Evolutionary conservation across 2,113 vertebrate genomes (phyloP).

Genomic region (Amia ocellicauda): DNA sequence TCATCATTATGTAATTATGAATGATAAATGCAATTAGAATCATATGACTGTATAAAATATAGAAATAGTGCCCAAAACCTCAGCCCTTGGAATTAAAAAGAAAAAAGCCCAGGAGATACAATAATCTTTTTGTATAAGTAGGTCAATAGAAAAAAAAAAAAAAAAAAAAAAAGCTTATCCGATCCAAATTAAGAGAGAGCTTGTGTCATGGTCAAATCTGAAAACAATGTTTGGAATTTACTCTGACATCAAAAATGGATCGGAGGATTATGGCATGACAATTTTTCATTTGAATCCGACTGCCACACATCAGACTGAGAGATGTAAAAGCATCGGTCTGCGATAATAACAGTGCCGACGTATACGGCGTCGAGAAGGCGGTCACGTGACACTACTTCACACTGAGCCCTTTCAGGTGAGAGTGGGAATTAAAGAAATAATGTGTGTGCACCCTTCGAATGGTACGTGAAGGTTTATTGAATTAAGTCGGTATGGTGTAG

Average conservation of each 20-base stretch:
- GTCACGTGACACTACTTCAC: too few relatives aligned
- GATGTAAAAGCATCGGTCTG: too few relatives aligned
- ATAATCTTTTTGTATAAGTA: constrained; percentile 54
- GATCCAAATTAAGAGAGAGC: constrained; percentile 2
- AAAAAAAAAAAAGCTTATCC: constrained; percentile 4
- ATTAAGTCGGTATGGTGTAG: too few relatives aligned
- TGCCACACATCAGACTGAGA: neutral
- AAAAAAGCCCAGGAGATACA: constrained; percentile 67
- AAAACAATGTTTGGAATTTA: constrained; percentile 9
- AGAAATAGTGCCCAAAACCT: constrained; percentile 57
- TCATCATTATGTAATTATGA: constrained; percentile 7
- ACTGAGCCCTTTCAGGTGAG: too few relatives aligned
- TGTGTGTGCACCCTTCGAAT: too few relatives aligned
- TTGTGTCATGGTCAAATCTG: constrained; percentile 3
- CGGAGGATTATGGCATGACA: neutral
- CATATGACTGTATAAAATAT: constrained; percentile 51
- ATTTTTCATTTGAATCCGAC: constrained; percentile 8
- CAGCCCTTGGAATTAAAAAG: constrained; percentile 68
- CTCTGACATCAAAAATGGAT: neutral
- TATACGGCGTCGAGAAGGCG: too few relatives aligned
- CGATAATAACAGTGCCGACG: too few relatives aligned
- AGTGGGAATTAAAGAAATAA: too few relatives aligned
- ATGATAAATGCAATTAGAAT: constrained; percentile 41
- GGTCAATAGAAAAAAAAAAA: neutral
- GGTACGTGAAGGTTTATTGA: too few relatives aligned